These are phyloP conservation scores for Teleogryllus oceanicus DNA, from an alignment of 2,888 invertebrate genomes.

Conservation along the genomic window DNA sequence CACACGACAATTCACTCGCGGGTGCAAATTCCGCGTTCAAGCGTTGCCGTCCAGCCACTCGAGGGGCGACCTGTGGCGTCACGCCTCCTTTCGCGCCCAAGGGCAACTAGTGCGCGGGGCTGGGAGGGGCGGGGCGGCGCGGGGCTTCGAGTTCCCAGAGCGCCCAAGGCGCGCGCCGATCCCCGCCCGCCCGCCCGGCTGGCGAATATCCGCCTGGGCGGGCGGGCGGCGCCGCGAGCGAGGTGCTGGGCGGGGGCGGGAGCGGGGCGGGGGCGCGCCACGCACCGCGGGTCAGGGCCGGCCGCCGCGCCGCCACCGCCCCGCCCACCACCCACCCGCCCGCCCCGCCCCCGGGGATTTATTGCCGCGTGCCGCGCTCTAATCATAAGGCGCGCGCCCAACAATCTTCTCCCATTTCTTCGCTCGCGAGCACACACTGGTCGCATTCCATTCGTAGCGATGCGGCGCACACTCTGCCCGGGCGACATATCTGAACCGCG, in stretches of 20 bases:
- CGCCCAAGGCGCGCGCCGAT: not conserved
- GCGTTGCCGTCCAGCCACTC: too few relatives aligned
- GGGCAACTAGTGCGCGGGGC: constrained; percentile 7
- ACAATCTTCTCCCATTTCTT: not conserved
- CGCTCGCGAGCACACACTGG: not conserved
- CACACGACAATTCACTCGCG: too few relatives aligned
- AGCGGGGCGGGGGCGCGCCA: not conserved
- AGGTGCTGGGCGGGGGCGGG: not conserved
- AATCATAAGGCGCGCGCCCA: not conserved
- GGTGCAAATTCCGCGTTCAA: too few relatives aligned
- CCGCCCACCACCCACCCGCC: not conserved
- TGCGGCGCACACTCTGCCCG: too few relatives aligned
- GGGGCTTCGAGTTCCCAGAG: not conserved
- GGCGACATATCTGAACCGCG: too few relatives aligned
- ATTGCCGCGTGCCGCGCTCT: not conserved
- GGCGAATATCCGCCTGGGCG: not conserved
- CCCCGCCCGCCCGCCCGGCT: not conserved
- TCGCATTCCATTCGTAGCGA: too few relatives aligned
- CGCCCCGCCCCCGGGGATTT: not conserved
- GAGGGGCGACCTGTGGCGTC: too few relatives aligned
- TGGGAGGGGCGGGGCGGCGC: not conserved
- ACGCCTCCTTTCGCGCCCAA: not conserved
- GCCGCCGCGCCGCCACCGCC: not conserved
- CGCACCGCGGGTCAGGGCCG: constrained; percentile 18
- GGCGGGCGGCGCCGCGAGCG: constrained; percentile 1